Conservation (phyloP, 2,113 vertebrate genomes). For the Agapornis roseicollis region DNA sequence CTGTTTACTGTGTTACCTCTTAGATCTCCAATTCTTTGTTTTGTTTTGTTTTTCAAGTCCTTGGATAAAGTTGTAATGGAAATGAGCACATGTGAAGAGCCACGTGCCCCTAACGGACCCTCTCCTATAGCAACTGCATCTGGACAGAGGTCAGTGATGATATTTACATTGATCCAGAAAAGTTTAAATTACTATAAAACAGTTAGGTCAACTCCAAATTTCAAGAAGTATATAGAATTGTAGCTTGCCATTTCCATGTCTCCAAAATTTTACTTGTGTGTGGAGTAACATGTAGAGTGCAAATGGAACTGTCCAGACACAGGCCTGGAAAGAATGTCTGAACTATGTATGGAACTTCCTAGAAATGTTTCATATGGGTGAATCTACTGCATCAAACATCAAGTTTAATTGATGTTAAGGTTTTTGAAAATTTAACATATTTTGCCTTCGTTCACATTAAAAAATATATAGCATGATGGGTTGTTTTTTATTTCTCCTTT, state of each 20-base stretch:
- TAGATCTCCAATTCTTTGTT: background rate
- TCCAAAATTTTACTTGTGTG: background rate
- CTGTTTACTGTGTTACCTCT: background rate
- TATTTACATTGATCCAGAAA: background rate
- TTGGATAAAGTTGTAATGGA: slow-evolving; percentile 99
- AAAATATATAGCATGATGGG: background rate
- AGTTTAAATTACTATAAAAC: background rate
- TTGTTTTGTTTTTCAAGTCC: slow-evolving; percentile 75
- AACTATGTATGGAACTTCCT: background rate
- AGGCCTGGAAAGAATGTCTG: background rate
- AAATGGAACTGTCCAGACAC: background rate
- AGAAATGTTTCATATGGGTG: background rate
- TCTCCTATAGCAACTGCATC: slow-evolving; percentile 97
- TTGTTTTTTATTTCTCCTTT: background rate
- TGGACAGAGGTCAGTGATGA: slow-evolving; percentile 86
- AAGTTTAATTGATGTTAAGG: background rate
- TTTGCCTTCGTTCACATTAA: background rate
- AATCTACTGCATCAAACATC: background rate
- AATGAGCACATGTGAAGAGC: slow-evolving; percentile 98
- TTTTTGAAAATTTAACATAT: background rate
- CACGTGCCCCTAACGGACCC: slow-evolving; percentile 92
- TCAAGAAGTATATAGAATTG: background rate
- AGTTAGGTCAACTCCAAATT: background rate
- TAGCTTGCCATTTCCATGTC: background rate
- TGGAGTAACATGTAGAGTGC: background rate